A percentile compares a stretch with the other conserved stretches of the same genome.
Evolutionary conservation across 37 sponge, comb jelly and placozoan species (phyloP).

Genomic region (Axinella damicornis): DNA sequence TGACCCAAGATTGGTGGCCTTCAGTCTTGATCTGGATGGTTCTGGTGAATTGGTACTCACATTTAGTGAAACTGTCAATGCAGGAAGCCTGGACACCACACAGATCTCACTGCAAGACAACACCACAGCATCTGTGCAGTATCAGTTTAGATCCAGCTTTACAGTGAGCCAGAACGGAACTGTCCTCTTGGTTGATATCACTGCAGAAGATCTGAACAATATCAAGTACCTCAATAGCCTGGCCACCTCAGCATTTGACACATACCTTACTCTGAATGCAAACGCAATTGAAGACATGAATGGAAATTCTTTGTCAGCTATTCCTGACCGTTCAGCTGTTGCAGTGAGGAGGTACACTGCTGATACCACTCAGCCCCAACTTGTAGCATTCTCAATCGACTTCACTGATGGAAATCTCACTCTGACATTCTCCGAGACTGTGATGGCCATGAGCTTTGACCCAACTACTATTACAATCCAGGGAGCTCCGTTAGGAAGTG

Average conservation of each 20-base stretch:
- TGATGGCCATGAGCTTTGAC: constrained; percentile 65
- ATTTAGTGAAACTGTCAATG: constrained; percentile 89
- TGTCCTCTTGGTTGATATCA: constrained; percentile 52
- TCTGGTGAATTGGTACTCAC: constrained; percentile 60
- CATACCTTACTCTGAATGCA: constrained; percentile 60
- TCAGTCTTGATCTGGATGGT: constrained; percentile 79
- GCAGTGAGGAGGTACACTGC: constrained; percentile 40
- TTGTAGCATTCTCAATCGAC: constrained; percentile 69
- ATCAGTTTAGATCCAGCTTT: constrained; percentile 42
- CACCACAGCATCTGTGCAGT: constrained; percentile 28
- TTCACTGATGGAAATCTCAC: constrained; percentile 68
- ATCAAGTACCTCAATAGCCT: constrained; percentile 60
- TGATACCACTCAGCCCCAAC: constrained; percentile 83
- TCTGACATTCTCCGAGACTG: constrained; percentile 86
- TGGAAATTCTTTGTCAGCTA: constrained; percentile 44
- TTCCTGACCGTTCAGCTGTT: constrained; percentile 40
- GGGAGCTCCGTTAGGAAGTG: background rate
- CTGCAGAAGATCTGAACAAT: constrained; percentile 73
- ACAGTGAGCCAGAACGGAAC: constrained; percentile 68
- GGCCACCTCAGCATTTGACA: constrained; percentile 61
- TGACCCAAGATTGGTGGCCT: constrained; percentile 57
- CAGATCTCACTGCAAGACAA: constrained; percentile 73
- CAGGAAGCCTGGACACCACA: constrained; percentile 48
- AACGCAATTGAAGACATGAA: constrained; percentile 73
- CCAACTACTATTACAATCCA: constrained; percentile 60